Conservation (phyloP, 2,113 vertebrate species). For the Zootoca vivipara region DNA sequence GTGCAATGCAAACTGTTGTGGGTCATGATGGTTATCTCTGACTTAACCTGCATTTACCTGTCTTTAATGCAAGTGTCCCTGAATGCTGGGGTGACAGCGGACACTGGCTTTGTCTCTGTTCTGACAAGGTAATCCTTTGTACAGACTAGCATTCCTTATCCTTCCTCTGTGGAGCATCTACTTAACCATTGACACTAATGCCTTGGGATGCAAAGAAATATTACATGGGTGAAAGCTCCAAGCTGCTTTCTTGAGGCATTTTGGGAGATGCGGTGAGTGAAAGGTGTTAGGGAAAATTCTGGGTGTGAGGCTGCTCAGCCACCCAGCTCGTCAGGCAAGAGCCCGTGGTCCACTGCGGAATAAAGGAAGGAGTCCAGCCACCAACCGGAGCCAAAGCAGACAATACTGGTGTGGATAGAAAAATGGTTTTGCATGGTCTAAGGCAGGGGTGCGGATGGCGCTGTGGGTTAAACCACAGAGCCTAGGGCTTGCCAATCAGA, state of each 20-base stretch:
- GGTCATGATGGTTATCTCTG: slow-evolving; percentile 8
- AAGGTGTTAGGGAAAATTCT: too few species aligned
- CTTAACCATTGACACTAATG: neutral
- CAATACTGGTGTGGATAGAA: neutral
- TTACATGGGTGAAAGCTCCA: slow-evolving; percentile 11
- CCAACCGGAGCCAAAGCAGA: neutral
- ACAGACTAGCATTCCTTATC: slow-evolving; percentile 48
- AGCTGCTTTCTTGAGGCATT: neutral
- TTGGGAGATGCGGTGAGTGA: neutral
- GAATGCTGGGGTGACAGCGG: neutral
- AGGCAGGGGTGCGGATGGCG: too few species aligned
- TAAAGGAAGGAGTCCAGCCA: too few species aligned
- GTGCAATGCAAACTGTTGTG: slow-evolving; percentile 13
- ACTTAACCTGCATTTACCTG: slow-evolving; percentile 21
- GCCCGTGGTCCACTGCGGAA: too few species aligned
- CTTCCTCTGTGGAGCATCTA: slow-evolving; percentile 36
- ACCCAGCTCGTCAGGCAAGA: too few species aligned
- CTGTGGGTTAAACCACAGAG: too few species aligned
- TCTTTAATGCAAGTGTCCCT: slow-evolving; percentile 1
- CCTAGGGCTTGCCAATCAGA: too few species aligned
- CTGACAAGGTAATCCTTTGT: slow-evolving; percentile 46
- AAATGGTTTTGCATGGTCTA: neutral
- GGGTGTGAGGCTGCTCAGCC: too few species aligned
- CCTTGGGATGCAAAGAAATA: slow-evolving; percentile 44
- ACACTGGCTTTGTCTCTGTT: neutral